Percentiles rank a stretch among this genome's conserved stretches.
phyloP scores from a whole-genome alignment of 1,140 invertebrate genomes.

The Trichonephila clavipes region DNA sequence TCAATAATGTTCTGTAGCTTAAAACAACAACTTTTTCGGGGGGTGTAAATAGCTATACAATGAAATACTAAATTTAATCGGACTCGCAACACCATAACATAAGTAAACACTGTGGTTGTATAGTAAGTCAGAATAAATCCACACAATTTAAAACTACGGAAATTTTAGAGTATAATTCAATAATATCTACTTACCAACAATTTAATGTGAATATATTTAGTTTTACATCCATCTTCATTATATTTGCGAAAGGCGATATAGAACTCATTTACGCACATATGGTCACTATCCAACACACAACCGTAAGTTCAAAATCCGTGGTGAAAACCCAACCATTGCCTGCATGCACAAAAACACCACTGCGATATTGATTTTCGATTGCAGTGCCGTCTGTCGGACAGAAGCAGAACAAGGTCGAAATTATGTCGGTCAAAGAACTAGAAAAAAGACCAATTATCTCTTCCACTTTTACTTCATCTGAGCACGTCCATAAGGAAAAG shows the following conservation, averaged over 20 bases:
- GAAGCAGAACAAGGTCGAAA: constrained; percentile 56
- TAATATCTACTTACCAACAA: constrained; percentile 83
- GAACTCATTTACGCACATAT: not conserved
- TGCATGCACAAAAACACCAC: not conserved
- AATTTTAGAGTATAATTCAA: not conserved
- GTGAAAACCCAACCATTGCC: not conserved
- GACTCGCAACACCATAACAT: too few relatives aligned
- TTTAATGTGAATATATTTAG: constrained; percentile 83
- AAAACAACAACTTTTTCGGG: too few relatives aligned
- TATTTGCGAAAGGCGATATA: not conserved
- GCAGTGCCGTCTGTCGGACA: constrained; percentile 43
- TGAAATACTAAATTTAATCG: too few relatives aligned
- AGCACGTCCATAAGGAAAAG: constrained; percentile 53
- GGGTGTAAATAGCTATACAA: too few relatives aligned
- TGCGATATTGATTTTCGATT: not conserved
- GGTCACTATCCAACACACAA: not conserved
- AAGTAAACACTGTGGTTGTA: too few relatives aligned
- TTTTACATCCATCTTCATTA: constrained; percentile 79
- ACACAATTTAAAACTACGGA: too few relatives aligned
- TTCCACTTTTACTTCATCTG: constrained; percentile 43
- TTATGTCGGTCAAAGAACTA: constrained; percentile 70
- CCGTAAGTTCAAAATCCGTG: not conserved
- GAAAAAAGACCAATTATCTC: constrained; percentile 47
- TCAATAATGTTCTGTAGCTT: too few relatives aligned
- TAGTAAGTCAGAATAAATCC: not conserved